These are phyloP conservation scores for Acleris cristana DNA, from an alignment of 2,888 invertebrate species.

Conservation along the genomic window DNA sequence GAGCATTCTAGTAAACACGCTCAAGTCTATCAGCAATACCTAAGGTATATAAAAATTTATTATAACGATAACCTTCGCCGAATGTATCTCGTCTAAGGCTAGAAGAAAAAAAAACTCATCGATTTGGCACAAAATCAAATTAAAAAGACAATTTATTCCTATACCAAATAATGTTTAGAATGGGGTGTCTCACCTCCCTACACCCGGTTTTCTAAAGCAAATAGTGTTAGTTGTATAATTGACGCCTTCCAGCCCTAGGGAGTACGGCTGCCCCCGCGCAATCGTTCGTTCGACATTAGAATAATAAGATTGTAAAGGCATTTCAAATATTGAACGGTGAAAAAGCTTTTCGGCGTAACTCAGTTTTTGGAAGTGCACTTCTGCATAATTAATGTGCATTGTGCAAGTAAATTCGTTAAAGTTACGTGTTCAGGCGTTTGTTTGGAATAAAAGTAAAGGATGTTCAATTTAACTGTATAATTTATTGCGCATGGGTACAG, in stretches of 20 bases:
- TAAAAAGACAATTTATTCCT: no score
- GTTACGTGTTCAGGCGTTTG: slow-evolving; percentile 7
- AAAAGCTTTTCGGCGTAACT: slow-evolving; percentile 35
- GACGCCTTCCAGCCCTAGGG: slow-evolving; percentile 28
- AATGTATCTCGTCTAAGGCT: no score
- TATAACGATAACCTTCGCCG: no score
- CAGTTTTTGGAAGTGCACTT: slow-evolving; percentile 31
- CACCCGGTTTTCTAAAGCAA: slow-evolving; percentile 26
- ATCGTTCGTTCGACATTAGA: slow-evolving; percentile 33
- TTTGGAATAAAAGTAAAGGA: neutral
- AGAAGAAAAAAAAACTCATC: neutral
- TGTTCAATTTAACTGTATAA: neutral
- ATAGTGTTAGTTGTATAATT: slow-evolving; percentile 38
- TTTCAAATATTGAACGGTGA: slow-evolving; percentile 33
- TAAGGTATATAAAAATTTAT: no score
- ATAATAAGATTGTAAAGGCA: slow-evolving; percentile 33
- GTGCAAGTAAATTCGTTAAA: slow-evolving; percentile 12
- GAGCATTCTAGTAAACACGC: no score
- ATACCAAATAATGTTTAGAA: neutral
- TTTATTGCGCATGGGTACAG: neutral
- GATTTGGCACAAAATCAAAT: neutral
- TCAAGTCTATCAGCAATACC: no score
- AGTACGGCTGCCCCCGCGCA: slow-evolving; percentile 28
- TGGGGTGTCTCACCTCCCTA: neutral
- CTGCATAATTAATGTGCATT: slow-evolving; percentile 30